Conservation (phyloP, 1,140 invertebrate species). For the Drosophila sp. region DNA sequence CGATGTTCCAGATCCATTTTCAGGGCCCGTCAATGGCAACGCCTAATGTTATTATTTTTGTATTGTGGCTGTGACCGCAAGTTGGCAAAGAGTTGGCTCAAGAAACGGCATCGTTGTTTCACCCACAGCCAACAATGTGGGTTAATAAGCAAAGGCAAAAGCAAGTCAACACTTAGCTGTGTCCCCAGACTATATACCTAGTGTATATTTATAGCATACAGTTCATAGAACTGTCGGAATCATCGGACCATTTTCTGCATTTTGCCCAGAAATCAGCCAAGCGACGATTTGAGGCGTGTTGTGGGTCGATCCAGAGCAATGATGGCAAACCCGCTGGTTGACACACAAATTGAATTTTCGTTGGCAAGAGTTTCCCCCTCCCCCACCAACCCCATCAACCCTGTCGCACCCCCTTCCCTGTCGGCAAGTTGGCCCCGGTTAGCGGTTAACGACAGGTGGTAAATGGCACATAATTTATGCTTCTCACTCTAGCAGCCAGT, state of each 20-base stretch:
- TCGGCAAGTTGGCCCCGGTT: not conserved
- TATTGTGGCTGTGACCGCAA: conserved; percentile 44
- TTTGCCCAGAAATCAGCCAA: conserved; percentile 38
- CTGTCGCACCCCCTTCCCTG: not conserved
- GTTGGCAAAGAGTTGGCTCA: conserved; percentile 35
- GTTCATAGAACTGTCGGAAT: conserved; percentile 27
- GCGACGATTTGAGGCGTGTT: conserved; percentile 13
- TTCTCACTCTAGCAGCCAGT: conserved; percentile 19
- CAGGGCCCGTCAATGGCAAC: conserved; percentile 62
- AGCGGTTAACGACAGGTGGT: conserved; percentile 45
- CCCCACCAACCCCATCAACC: too few relatives aligned
- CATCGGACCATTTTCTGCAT: conserved; percentile 20
- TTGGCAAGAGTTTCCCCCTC: conserved; percentile 1
- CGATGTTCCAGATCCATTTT: conserved; percentile 20
- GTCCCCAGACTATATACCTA: not conserved
- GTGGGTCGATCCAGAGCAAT: conserved; percentile 1
- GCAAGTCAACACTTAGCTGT: conserved; percentile 7
- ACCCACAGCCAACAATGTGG: conserved; percentile 62
- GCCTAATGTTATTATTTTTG: conserved; percentile 64
- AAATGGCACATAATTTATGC: conserved; percentile 59
- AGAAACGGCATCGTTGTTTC: conserved; percentile 41
- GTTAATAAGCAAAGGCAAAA: conserved; percentile 66
- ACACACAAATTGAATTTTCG: conserved; percentile 45
- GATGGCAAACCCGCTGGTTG: conserved; percentile 25
- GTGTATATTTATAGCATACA: conserved; percentile 27